Evolutionary conservation across 1,140 invertebrate species (phyloP).

Genomic region (Lasioglossum albipes): DNA sequence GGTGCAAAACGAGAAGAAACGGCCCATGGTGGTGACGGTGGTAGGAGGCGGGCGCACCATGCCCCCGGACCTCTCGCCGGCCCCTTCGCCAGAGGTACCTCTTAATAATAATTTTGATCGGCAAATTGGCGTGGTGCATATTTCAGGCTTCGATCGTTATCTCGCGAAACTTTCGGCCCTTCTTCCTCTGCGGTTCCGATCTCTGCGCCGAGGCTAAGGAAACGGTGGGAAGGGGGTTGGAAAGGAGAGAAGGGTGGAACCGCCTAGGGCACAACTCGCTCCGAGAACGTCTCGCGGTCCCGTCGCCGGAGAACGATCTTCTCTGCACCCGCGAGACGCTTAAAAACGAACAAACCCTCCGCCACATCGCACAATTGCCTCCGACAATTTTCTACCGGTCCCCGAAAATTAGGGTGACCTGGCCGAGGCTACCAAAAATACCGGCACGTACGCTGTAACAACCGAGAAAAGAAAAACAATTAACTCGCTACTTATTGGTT

Average conservation of each 20-base stretch:
- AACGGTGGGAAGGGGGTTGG: background rate
- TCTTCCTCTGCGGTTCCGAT: constrained; percentile 52
- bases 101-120: constrained; percentile 80
- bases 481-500: too few species aligned
- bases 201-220: constrained; percentile 14
- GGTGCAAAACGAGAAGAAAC: constrained; percentile 57
- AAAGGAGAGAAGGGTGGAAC: constrained; percentile 13
- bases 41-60: background rate
- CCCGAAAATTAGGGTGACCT: too few species aligned
- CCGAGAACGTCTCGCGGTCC: constrained; percentile 32
- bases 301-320: background rate
- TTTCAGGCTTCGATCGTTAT: constrained; percentile 78
- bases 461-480: too few species aligned
- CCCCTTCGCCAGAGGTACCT: constrained; percentile 69
- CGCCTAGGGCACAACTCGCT: constrained; percentile 38
- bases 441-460: too few species aligned
- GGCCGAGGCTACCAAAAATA: too few species aligned
- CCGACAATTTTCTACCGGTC: too few species aligned
- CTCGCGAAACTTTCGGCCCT: constrained; percentile 74
- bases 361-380: too few species aligned
- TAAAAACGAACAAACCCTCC: too few species aligned
- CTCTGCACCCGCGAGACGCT: too few species aligned
- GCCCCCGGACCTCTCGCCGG: constrained; percentile 22
- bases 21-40: constrained; percentile 51
- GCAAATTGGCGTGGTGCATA: constrained; percentile 78